Evolutionary conservation across 2,888 invertebrate species (phyloP).

Genomic region (Vandiemenella viatica): DNA sequence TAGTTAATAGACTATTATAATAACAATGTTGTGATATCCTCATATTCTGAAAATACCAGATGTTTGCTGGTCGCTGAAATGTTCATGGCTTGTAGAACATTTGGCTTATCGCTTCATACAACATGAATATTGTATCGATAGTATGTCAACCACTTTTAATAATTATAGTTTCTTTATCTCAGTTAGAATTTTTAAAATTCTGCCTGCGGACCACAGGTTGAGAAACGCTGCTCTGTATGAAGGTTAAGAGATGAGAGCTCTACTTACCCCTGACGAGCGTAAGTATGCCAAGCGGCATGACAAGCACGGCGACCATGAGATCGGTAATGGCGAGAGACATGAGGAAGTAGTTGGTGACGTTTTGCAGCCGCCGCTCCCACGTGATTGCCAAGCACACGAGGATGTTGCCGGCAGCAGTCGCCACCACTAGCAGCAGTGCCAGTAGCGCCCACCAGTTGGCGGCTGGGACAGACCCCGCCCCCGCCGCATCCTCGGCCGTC

Average conservation of each 20-base stretch:
- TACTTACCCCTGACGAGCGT: conserved; percentile 64
- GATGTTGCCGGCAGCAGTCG: conserved; percentile 83
- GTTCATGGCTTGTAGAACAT: no score
- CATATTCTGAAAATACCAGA: no score
- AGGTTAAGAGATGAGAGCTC: background rate
- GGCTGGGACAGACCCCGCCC: conserved; percentile 17
- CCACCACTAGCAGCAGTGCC: conserved; percentile 60
- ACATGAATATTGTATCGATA: no score
- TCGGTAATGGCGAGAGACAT: conserved; percentile 93
- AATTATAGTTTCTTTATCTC: no score
- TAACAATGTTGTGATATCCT: no score
- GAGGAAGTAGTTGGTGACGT: conserved; percentile 93
- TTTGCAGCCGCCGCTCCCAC: conserved; percentile 81
- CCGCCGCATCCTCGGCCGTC: conserved; percentile 1
- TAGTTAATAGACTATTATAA: no score
- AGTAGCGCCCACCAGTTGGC: conserved; percentile 74
- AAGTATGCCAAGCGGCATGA: conserved; percentile 87
- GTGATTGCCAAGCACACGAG: conserved; percentile 87
- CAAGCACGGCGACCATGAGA: conserved; percentile 81
- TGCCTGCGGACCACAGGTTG: no score
- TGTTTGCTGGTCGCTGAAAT: no score
- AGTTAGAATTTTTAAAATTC: no score
- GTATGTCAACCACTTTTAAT: no score
- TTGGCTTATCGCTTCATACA: no score
- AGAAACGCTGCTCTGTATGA: no score